Conservation (phyloP, 2,888 invertebrate species). For the Exocentrus adspersus region DNA sequence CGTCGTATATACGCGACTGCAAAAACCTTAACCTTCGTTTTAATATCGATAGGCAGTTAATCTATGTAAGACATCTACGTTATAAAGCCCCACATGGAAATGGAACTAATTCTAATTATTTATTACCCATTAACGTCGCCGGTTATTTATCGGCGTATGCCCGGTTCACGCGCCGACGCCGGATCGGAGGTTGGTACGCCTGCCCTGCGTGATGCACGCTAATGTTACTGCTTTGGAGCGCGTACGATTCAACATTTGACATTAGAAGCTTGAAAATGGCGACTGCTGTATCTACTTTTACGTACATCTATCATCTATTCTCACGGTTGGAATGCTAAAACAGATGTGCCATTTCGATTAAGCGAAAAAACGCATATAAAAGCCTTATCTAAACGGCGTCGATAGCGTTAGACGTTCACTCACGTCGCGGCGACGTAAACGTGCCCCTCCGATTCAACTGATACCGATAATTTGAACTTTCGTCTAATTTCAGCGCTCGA, state of each 20-base stretch:
- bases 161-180: constrained; percentile 18
- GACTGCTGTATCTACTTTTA: no score
- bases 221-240: no score
- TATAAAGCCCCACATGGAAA: constrained; percentile 53
- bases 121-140: constrained; percentile 40
- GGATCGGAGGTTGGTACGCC: no score
- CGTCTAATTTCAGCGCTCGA: constrained; percentile 33
- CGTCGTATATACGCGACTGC: constrained; percentile 34
- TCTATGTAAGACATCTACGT: constrained; percentile 54
- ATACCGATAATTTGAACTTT: no score
- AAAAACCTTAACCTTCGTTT: constrained; percentile 50
- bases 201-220: no score
- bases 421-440: constrained; percentile 48
- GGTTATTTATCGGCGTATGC: constrained; percentile 46
- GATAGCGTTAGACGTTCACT: constrained; percentile 46
- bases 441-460: no score
- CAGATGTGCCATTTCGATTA: constrained; percentile 44
- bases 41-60: constrained; percentile 51
- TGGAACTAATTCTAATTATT: constrained; percentile 52
- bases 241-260: no score
- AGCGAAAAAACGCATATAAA: constrained; percentile 37
- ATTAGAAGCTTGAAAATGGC: no score
- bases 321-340: constrained; percentile 28
- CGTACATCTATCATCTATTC: constrained; percentile 13
- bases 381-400: constrained; percentile 41